phyloP scores from a whole-genome alignment of 1,140 invertebrate species.

The Solenopsis fugax region DNA sequence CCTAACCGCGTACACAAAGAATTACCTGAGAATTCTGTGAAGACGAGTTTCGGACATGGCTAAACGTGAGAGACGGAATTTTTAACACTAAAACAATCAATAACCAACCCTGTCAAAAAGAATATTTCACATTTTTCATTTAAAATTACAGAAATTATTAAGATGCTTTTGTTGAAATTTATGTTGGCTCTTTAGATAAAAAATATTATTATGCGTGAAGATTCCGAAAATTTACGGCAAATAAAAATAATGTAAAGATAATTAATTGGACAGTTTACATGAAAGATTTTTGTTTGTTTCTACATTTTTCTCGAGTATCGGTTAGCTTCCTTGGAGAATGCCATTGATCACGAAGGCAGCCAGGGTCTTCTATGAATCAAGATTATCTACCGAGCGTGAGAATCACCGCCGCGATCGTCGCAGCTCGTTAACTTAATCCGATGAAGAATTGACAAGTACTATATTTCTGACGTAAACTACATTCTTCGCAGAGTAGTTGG shows the following conservation, averaged over 20 bases:
- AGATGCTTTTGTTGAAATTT: no score
- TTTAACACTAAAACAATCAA: conserved; percentile 19
- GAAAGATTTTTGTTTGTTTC: neutral
- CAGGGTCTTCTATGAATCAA: conserved; percentile 42
- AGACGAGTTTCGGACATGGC: conserved; percentile 35
- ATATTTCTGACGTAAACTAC: conserved; percentile 13
- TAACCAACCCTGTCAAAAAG: no score
- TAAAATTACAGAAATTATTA: no score
- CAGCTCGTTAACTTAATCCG: conserved; percentile 52
- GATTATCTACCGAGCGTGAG: conserved; percentile 41
- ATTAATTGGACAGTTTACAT: neutral
- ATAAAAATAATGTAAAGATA: neutral
- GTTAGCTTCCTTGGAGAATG: neutral
- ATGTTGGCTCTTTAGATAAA: no score
- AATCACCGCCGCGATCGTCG: conserved; percentile 17
- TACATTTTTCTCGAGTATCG: neutral
- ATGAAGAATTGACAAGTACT: conserved; percentile 47
- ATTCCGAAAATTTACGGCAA: neutral
- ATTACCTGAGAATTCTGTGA: conserved; percentile 40
- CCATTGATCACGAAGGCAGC: conserved; percentile 5
- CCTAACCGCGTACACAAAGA: neutral
- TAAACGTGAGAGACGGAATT: conserved; percentile 50
- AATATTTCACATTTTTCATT: no score
- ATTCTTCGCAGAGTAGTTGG: neutral
- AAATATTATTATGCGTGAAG: neutral